Conservation (phyloP, 2,797 vertebrate species). For the Channa striata region DNA sequence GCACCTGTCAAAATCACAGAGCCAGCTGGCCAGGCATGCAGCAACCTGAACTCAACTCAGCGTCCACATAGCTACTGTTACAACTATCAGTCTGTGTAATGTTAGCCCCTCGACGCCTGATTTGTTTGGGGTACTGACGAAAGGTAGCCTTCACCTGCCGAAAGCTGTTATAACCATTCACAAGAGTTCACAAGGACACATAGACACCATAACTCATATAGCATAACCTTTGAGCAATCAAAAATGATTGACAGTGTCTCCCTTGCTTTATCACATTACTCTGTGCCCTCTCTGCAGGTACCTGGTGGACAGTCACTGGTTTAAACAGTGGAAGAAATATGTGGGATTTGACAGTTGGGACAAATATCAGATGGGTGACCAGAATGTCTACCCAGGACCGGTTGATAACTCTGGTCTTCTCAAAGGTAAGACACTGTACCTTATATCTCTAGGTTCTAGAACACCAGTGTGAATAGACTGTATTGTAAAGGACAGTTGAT, state of each 20-base stretch:
- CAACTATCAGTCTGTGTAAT: slow-evolving; percentile 29
- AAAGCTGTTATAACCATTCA: neutral
- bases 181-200: neutral
- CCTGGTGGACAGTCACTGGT: slow-evolving; percentile 98
- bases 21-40: slow-evolving; percentile 65
- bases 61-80: slow-evolving; percentile 28
- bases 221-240: too few species aligned
- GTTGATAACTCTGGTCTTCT: slow-evolving; percentile 98
- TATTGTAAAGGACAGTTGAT: neutral
- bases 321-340: slow-evolving; percentile 99
- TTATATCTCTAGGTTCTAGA: neutral
- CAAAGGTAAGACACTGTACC: slow-evolving; percentile 85
- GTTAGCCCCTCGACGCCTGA: neutral
- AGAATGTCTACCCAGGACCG: slow-evolving; percentile 97
- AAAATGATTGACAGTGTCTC: neutral
- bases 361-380: slow-evolving; percentile 99
- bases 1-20: slow-evolving; percentile 81
- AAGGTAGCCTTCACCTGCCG: slow-evolving; percentile 5
- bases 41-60: slow-evolving; percentile 57
- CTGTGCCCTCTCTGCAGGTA: slow-evolving; percentile 85
- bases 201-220: neutral
- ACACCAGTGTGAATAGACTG: neutral
- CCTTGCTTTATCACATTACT: neutral
- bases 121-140: slow-evolving; percentile 4
- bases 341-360: slow-evolving; percentile 99